Conservation (phyloP, 2,888 invertebrate genomes). For the Drosophila kokeensis region DNA sequence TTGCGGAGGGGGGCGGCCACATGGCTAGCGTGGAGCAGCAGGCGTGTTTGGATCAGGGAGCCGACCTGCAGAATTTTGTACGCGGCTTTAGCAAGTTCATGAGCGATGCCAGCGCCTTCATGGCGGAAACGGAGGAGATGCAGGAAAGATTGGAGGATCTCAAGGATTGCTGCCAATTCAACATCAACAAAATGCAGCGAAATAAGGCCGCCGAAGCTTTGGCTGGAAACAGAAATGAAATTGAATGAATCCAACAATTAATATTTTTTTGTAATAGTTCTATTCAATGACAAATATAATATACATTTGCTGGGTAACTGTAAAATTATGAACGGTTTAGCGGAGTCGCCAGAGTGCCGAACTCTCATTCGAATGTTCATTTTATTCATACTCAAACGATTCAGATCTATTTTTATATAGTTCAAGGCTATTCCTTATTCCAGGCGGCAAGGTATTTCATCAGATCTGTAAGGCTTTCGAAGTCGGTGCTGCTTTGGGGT, state of each 20-base stretch:
- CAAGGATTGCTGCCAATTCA: slow-evolving; percentile 46
- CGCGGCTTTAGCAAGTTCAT: slow-evolving; percentile 71
- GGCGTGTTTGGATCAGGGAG: slow-evolving; percentile 63
- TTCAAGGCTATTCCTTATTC: slow-evolving; percentile 78
- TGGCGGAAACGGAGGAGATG: slow-evolving; percentile 62
- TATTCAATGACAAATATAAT: background rate
- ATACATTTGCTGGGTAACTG: background rate
- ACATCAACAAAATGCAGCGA: slow-evolving; percentile 26
- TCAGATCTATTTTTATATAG: background rate
- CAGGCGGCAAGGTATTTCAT: slow-evolving; percentile 90
- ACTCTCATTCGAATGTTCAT: background rate
- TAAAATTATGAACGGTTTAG: background rate
- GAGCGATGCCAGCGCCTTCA: slow-evolving; percentile 58
- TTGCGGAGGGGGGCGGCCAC: background rate
- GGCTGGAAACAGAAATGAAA: slow-evolving; percentile 16
- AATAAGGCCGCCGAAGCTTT: slow-evolving; percentile 43
- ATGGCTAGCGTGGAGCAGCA: slow-evolving; percentile 71
- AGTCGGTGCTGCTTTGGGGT: slow-evolving; percentile 93
- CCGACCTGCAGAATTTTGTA: slow-evolving; percentile 69
- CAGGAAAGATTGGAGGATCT: slow-evolving; percentile 63
- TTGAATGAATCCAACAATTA: slow-evolving; percentile 3
- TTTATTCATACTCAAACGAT: background rate
- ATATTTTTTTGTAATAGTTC: background rate
- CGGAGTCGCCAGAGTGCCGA: background rate
- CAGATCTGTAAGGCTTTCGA: slow-evolving; percentile 93